Percentiles rank a stretch among this genome's conserved stretches.
Evolutionary conservation across 2,797 vertebrate species (phyloP).

Genomic region (Pipistrellus pipistrellus): DNA sequence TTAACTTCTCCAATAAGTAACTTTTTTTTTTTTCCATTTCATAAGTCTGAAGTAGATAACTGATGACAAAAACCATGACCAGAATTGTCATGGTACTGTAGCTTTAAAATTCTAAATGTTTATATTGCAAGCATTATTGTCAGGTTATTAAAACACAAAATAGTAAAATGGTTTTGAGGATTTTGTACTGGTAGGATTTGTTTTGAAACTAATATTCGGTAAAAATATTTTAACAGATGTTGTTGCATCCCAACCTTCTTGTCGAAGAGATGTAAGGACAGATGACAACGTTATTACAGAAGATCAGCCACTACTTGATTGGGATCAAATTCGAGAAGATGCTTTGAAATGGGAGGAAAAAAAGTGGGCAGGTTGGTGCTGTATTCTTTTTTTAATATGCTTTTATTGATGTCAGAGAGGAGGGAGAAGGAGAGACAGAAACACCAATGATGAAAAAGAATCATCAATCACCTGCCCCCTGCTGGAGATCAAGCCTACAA

Average conservation of each 20-base stretch:
- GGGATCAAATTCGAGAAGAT: slow-evolving; percentile 93
- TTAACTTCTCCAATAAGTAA: slow-evolving; percentile 37
- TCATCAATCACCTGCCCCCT: too few relatives aligned
- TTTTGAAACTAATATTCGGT: slow-evolving; percentile 48
- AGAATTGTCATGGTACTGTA: background rate
- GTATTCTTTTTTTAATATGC: too few relatives aligned
- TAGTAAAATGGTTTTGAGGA: slow-evolving; percentile 3
- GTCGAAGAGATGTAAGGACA: slow-evolving; percentile 46
- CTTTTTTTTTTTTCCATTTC: background rate
- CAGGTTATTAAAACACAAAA: slow-evolving; percentile 27
- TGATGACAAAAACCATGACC: background rate
- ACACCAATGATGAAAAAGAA: too few relatives aligned
- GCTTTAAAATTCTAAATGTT: background rate
- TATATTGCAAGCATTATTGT: slow-evolving; percentile 52
- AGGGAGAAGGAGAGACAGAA: too few relatives aligned
- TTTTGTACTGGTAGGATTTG: slow-evolving; percentile 41
- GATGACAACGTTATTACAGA: slow-evolving; percentile 23
- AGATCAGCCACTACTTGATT: slow-evolving; percentile 89
- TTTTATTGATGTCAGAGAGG: too few relatives aligned
- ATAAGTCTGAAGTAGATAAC: background rate
- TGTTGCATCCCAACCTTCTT: slow-evolving; percentile 84
- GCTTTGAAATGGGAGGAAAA: slow-evolving; percentile 92
- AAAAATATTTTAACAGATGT: slow-evolving; percentile 71
- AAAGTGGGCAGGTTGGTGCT: slow-evolving; percentile 95
- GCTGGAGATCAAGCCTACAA: too few relatives aligned